A percentile compares a stretch with the other conserved stretches of the same genome.
phyloP scores from a whole-genome alignment of 2,888 invertebrate genomes.

The Sarcophaga variegata region DNA sequence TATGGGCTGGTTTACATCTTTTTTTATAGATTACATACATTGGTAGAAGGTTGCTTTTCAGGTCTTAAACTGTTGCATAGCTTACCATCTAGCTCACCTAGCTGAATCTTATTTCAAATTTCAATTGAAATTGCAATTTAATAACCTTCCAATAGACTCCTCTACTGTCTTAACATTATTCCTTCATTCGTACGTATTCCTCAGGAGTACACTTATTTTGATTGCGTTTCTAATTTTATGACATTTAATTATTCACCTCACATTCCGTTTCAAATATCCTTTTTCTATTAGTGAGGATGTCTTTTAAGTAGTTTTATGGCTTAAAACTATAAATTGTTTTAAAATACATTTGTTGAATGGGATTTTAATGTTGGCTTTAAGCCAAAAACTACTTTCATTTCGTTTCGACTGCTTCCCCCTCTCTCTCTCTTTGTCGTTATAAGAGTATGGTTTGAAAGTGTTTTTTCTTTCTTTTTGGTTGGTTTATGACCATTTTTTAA shows the following conservation, averaged over 20 bases:
- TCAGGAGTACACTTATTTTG: slow-evolving; percentile 2
- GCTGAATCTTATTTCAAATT: too few relatives aligned
- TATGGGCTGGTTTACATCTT: too few relatives aligned
- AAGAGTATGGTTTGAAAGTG: neutral
- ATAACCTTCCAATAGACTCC: too few relatives aligned
- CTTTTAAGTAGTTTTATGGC: slow-evolving; percentile 60
- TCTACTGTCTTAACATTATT: too few relatives aligned
- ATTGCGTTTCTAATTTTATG: slow-evolving; percentile 46
- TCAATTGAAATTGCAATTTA: too few relatives aligned
- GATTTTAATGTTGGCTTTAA: slow-evolving; percentile 51
- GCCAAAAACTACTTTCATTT: slow-evolving; percentile 35
- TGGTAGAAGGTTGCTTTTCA: too few relatives aligned
- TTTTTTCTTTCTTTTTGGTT: neutral
- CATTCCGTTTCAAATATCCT: slow-evolving; percentile 62
- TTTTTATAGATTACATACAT: too few relatives aligned
- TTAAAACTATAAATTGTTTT: slow-evolving; percentile 59
- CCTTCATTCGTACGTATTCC: neutral
- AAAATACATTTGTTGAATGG: slow-evolving; percentile 64
- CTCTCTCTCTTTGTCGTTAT: neutral
- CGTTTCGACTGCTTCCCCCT: neutral
- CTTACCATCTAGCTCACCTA: too few relatives aligned
- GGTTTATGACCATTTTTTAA: slow-evolving; percentile 9
- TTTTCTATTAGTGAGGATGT: slow-evolving; percentile 59
- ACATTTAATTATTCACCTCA: slow-evolving; percentile 64
- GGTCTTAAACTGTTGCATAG: too few relatives aligned